Percentiles rank a stretch among this genome's conserved stretches.
phyloP scores from a whole-genome alignment of 2,797 vertebrate genomes.

The Lemur catta region DNA sequence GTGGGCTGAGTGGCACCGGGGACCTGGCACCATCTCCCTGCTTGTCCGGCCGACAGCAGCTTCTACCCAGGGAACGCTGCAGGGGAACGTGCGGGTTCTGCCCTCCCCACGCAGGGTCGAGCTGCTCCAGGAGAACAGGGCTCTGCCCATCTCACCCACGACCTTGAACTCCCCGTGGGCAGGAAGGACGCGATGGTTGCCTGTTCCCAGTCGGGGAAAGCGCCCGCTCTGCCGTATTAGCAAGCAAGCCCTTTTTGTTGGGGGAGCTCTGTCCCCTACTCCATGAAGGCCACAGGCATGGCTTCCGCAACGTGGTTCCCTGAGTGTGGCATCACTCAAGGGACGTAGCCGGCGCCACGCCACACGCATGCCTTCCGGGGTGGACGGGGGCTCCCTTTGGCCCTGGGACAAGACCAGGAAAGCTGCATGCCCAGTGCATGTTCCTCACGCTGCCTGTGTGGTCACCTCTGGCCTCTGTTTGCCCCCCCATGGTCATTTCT shows the following conservation, averaged over 20 bases:
- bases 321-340: not conserved
- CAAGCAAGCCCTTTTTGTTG: not conserved
- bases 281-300: not conserved
- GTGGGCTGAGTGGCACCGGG: no score
- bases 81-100: no score
- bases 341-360: no score
- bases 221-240: not conserved
- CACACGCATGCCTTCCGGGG: not conserved
- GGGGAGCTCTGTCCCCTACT: not conserved
- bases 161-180: not conserved
- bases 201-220: not conserved
- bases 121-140: not conserved
- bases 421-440: accelerated
- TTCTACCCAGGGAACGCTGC: no score
- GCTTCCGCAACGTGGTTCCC: not conserved
- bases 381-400: not conserved
- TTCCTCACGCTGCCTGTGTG: no score
- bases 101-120: not conserved
- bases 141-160: not conserved
- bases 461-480: not conserved
- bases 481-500: not conserved
- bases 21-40: not conserved
- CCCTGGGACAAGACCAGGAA: no score
- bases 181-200: accelerated
- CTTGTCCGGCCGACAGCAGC: not conserved